Evolutionary conservation across 2,797 vertebrate species (phyloP).

Genomic region (Morelia viridis): DNA sequence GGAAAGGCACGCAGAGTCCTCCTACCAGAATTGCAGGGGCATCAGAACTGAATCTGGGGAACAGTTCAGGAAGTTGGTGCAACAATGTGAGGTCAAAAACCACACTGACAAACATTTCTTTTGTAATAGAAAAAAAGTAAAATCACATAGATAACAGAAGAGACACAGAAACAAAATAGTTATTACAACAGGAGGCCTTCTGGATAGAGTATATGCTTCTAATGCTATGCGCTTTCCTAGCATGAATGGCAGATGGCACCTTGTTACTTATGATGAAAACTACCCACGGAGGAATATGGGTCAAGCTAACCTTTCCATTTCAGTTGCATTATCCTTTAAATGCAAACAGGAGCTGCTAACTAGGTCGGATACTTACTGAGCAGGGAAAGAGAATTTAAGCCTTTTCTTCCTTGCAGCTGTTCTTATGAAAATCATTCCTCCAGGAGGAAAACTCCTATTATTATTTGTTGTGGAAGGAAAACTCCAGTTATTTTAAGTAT

Average conservation of each 20-base stretch:
- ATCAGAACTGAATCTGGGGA: conserved; percentile 10
- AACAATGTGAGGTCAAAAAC: not conserved
- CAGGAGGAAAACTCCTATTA: not conserved
- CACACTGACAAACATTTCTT: not conserved
- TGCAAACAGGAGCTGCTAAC: not conserved
- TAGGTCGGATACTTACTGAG: not conserved
- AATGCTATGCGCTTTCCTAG: not conserved
- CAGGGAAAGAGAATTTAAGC: not conserved
- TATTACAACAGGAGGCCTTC: not conserved
- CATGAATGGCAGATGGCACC: not conserved
- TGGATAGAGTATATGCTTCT: not conserved
- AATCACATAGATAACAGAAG: not conserved
- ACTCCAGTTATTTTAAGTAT: not conserved
- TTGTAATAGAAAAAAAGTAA: not conserved
- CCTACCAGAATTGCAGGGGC: conserved; percentile 14
- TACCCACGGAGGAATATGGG: not conserved
- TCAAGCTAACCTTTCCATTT: not conserved
- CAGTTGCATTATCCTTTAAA: not conserved
- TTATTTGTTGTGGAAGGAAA: not conserved
- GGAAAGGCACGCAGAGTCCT: not conserved
- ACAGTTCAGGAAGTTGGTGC: conserved; percentile 6
- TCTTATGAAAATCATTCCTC: not conserved
- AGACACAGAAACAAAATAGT: not conserved
- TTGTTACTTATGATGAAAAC: not conserved
- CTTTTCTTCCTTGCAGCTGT: not conserved